Evolutionary conservation across 1,140 invertebrate species (phyloP).

Genomic region (Ephestia elutella): DNA sequence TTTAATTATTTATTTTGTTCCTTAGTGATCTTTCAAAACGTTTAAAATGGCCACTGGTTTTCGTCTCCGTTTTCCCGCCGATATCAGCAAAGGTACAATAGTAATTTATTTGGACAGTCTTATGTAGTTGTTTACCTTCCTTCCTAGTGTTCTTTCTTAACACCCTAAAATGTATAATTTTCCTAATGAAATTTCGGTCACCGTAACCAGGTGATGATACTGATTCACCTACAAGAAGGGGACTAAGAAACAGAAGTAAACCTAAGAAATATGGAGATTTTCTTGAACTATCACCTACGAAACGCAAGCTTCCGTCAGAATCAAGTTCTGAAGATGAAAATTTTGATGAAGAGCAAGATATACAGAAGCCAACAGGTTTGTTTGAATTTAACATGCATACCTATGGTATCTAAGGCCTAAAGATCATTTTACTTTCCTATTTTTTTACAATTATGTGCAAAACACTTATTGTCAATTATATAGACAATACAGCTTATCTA

Average conservation of each 20-base stretch:
- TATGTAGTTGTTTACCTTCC: too few relatives aligned
- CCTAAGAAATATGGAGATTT: slow-evolving; percentile 60
- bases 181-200: background rate
- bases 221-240: slow-evolving; percentile 36
- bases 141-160: too few relatives aligned
- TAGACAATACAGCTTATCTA: too few relatives aligned
- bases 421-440: background rate
- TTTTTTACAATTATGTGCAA: too few relatives aligned
- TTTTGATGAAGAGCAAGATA: slow-evolving; percentile 21
- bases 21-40: background rate
- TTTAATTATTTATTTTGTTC: background rate
- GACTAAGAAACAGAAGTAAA: slow-evolving; percentile 42
- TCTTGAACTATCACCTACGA: slow-evolving; percentile 39
- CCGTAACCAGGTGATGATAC: slow-evolving; percentile 8
- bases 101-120: background rate
- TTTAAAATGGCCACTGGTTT: background rate
- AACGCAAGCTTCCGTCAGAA: slow-evolving; percentile 25
- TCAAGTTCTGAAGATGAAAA: slow-evolving; percentile 31
- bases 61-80: background rate
- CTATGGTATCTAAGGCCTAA: too few relatives aligned
- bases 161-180: too few relatives aligned
- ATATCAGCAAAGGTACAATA: background rate
- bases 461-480: too few relatives aligned
- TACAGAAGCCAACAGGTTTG: slow-evolving; percentile 52
- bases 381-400: slow-evolving; percentile 4